Conservation (phyloP, 2,797 vertebrate species). For the Tenualosa thibaudeaui region DNA sequence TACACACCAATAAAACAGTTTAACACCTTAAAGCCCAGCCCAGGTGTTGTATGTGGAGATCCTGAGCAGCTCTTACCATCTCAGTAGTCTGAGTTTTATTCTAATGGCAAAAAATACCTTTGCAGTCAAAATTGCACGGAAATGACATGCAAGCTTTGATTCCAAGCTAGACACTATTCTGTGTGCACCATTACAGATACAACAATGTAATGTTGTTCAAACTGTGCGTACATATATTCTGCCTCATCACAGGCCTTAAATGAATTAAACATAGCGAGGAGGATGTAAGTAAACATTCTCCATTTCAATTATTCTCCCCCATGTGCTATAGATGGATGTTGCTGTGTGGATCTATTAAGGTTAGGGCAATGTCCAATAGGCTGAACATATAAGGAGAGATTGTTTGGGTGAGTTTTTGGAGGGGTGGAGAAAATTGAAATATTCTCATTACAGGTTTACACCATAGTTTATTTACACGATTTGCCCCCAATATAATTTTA, state of each 20-base stretch:
- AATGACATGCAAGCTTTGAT: neutral
- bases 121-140: neutral
- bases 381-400: neutral
- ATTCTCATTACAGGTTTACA: conserved; percentile 16
- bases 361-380: conserved; percentile 1
- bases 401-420: conserved; percentile 16
- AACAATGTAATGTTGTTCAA: neutral
- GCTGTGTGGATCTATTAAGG: neutral
- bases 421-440: conserved; percentile 9
- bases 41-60: neutral
- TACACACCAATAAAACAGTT: conserved; percentile 57
- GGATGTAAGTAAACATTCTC: neutral
- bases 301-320: neutral
- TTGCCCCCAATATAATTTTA: neutral
- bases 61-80: neutral
- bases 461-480: conserved; percentile 18
- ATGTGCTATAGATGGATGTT: neutral
- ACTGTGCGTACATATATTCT: neutral
- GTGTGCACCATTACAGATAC: neutral
- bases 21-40: conserved; percentile 56
- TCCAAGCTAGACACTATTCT: neutral
- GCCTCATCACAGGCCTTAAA: neutral
- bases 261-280: neutral
- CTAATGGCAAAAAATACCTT: neutral
- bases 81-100: neutral